Conservation (phyloP, 1,140 invertebrate species). For the Zelostemma sp. region DNA sequence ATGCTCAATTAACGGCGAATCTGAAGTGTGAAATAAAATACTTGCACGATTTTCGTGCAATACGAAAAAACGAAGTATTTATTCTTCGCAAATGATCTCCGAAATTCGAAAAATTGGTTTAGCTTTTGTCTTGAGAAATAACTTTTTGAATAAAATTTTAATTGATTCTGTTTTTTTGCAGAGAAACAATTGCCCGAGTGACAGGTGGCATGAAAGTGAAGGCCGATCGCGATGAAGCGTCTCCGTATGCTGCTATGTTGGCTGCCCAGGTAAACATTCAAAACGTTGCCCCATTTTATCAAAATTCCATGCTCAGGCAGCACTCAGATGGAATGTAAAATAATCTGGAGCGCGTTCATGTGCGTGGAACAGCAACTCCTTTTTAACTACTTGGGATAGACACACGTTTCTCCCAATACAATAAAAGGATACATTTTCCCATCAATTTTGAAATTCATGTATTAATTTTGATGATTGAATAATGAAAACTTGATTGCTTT, state of each 20-base stretch:
- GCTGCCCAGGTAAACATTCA: slow-evolving; percentile 96
- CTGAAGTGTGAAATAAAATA: too few relatives aligned
- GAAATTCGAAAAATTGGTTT: too few relatives aligned
- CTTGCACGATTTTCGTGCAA: too few relatives aligned
- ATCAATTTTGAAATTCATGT: too few relatives aligned
- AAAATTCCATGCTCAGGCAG: slow-evolving; percentile 56
- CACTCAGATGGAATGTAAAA: slow-evolving; percentile 37
- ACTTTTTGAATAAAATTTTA: too few relatives aligned
- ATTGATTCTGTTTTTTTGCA: too few relatives aligned
- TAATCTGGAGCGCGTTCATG: slow-evolving; percentile 58
- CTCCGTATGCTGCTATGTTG: slow-evolving; percentile 99
- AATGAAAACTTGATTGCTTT: background rate
- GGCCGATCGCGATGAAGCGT: slow-evolving; percentile 99
- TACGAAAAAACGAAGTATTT: too few relatives aligned
- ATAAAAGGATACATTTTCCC: slow-evolving; percentile 31
- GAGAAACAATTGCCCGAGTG: slow-evolving; percentile 98
- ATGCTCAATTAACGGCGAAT: too few relatives aligned
- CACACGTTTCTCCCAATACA: slow-evolving; percentile 1
- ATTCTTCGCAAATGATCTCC: too few relatives aligned
- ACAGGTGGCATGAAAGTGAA: slow-evolving; percentile 99
- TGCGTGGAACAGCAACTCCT: slow-evolving; percentile 56
- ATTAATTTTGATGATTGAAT: too few relatives aligned
- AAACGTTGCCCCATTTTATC: too few relatives aligned
- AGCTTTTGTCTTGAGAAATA: too few relatives aligned
- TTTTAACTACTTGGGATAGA: slow-evolving; percentile 14